These are phyloP conservation scores for Hassar affinis DNA, from an alignment of 2,113 vertebrate genomes.

Conservation along the genomic window DNA sequence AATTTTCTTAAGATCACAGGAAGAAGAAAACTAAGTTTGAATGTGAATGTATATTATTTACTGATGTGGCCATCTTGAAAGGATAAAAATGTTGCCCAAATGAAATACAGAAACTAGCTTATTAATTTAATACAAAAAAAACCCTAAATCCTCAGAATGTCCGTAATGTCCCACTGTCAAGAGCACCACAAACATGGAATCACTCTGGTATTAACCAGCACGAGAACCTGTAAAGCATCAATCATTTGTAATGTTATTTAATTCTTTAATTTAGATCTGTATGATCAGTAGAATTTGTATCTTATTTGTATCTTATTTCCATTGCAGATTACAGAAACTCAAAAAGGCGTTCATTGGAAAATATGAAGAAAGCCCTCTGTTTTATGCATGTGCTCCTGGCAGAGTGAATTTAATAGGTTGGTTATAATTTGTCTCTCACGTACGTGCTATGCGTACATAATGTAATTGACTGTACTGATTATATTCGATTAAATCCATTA, in stretches of 20 bases:
- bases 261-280: neutral
- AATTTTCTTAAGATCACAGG: neutral
- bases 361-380: conserved; percentile 82
- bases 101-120: neutral
- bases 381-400: conserved; percentile 92
- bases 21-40: neutral
- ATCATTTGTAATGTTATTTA: neutral
- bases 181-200: neutral
- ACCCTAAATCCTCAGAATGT: neutral
- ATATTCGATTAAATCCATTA: conserved; percentile 31
- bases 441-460: neutral
- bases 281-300: neutral
- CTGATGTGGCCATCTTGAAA: neutral
- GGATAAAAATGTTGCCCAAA: neutral
- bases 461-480: neutral
- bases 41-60: neutral
- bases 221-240: too few species aligned
- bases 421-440: conserved; percentile 29
- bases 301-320: neutral
- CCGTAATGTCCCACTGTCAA: too few species aligned
- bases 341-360: conserved; percentile 83
- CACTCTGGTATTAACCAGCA: neutral
- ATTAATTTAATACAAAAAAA: neutral
- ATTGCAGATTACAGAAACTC: conserved; percentile 81
- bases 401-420: conserved; percentile 97